Conservation (phyloP, 1,140 invertebrate genomes). For the Adelges cooleyi region DNA sequence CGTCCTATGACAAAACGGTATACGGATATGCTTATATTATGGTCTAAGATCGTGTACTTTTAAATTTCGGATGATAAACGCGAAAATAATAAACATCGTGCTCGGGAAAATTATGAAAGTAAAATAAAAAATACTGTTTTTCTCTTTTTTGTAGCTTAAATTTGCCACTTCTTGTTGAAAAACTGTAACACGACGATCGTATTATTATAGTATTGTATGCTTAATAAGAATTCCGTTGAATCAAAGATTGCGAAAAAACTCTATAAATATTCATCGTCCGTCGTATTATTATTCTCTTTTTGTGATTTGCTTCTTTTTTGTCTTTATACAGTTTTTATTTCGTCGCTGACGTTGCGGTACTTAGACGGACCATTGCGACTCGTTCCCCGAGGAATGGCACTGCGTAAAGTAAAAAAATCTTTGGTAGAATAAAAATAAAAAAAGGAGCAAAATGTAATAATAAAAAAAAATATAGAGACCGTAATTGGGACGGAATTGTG, state of each 20-base stretch:
- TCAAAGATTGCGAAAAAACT: slow-evolving; percentile 1
- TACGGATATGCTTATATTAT: no score
- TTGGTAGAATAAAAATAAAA: slow-evolving; percentile 12
- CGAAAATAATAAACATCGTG: no score
- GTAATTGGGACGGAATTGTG: background rate
- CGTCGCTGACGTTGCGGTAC: slow-evolving; percentile 18
- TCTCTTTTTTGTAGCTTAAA: no score
- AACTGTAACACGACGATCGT: no score
- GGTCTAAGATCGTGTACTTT: no score
- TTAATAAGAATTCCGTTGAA: background rate
- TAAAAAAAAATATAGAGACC: background rate
- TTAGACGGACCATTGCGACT: background rate
- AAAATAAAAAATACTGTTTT: no score
- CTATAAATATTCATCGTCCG: slow-evolving; percentile 26
- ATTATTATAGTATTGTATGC: no score
- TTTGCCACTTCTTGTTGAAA: no score
- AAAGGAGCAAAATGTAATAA: background rate
- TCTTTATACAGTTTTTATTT: background rate
- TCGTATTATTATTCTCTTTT: background rate
- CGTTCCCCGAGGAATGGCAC: background rate
- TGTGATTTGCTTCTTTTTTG: no score
- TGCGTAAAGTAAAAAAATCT: background rate
- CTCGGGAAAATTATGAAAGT: no score
- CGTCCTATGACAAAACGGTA: no score
- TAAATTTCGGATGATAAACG: no score